Conservation (phyloP, 23 tunicate genomes). For the Botrylloides violaceus region DNA sequence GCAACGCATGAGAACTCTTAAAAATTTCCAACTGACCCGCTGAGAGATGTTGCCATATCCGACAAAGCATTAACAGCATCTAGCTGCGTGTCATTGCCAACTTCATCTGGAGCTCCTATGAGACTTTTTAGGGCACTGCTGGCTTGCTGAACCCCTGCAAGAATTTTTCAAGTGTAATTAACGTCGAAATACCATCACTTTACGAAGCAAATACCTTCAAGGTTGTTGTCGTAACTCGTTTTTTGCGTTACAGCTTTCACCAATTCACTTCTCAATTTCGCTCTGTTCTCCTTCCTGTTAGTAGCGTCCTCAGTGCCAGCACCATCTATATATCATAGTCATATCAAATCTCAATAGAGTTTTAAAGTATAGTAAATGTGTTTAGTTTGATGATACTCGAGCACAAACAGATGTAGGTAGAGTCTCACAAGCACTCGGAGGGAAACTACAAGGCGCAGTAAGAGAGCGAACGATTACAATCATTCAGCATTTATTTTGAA, state of each 20-base stretch:
- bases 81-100: slow-evolving; percentile 36
- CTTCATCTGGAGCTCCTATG: slow-evolving; percentile 47
- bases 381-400: no score
- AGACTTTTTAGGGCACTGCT: slow-evolving; percentile 60
- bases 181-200: background rate
- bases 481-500: no score
- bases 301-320: background rate
- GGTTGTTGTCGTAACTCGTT: slow-evolving; percentile 47
- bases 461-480: no score
- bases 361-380: no score
- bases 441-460: no score
- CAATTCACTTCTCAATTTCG: slow-evolving; percentile 27
- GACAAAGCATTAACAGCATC: slow-evolving; percentile 49
- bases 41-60: slow-evolving; percentile 21
- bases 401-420: no score
- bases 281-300: slow-evolving; percentile 2
- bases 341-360: no score
- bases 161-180: no score
- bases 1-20: no score
- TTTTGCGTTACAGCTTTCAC: slow-evolving; percentile 40
- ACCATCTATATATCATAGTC: no score
- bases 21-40: slow-evolving; percentile 36
- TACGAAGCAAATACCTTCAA: slow-evolving; percentile 47
- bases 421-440: no score
- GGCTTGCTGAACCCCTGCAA: slow-evolving; percentile 62